A percentile compares a stretch with the other conserved stretches of the same genome.
Evolutionary conservation across 2,113 vertebrate genomes (phyloP).

Genomic region (Limnothrissa miodon): DNA sequence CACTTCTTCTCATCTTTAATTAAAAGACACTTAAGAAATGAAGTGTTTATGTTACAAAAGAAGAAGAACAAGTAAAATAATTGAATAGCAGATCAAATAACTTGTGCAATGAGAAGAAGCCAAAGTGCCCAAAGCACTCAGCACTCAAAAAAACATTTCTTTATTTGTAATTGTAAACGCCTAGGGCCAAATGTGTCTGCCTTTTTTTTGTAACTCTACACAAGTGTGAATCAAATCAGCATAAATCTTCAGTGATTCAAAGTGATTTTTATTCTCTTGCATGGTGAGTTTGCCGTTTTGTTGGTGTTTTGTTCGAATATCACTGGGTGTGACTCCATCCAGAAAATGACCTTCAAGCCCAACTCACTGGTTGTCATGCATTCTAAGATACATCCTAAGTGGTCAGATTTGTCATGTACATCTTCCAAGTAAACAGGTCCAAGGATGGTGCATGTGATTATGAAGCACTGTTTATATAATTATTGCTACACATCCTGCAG

Average conservation of each 20-base stretch:
- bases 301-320: too few species aligned
- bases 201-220: not conserved
- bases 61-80: not conserved
- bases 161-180: not conserved
- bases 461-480: not conserved
- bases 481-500: not conserved
- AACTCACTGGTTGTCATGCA: not conserved
- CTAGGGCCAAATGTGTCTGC: not conserved
- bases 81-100: not conserved
- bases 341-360: not conserved
- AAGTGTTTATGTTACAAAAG: not conserved
- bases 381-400: not conserved
- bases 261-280: too few species aligned
- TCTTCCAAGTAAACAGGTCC: not conserved
- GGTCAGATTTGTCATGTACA: not conserved
- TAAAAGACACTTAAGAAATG: not conserved
- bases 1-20: conserved; percentile 93
- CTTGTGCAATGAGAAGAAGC: not conserved
- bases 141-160: not conserved
- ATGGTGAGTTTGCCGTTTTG: too few species aligned
- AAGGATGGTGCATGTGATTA: not conserved
- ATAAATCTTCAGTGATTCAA: not conserved
- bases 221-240: not conserved
- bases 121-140: not conserved
- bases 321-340: too few species aligned